Conservation (phyloP, 2,888 invertebrate species). For the Dendrolimus houi region DNA sequence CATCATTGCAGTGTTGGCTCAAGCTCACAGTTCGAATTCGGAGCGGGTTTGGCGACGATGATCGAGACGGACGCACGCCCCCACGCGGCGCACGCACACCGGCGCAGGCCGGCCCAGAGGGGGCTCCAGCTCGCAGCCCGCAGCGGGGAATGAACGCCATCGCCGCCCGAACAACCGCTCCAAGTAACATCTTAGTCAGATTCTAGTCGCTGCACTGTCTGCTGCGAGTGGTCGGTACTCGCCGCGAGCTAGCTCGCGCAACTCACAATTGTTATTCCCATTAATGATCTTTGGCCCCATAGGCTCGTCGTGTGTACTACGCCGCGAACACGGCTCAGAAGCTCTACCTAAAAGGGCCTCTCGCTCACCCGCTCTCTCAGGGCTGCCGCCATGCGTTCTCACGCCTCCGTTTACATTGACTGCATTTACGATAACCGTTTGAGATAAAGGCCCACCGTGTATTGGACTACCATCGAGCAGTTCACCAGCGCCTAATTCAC, state of each 20-base stretch:
- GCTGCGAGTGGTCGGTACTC: slow-evolving; percentile 70
- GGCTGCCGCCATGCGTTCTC: slow-evolving; percentile 72
- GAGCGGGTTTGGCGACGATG: slow-evolving; percentile 68
- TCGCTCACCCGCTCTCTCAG: slow-evolving; percentile 74
- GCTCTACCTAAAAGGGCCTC: slow-evolving; percentile 73
- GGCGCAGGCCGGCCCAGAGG: slow-evolving; percentile 33
- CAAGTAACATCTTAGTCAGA: slow-evolving; percentile 86
- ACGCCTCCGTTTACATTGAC: slow-evolving; percentile 77
- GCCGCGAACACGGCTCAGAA: slow-evolving; percentile 61
- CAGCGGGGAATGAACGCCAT: slow-evolving; percentile 69
- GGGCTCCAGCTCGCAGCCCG: slow-evolving; percentile 54
- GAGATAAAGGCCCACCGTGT: slow-evolving; percentile 66
- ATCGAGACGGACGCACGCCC: slow-evolving; percentile 58
- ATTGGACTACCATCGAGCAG: slow-evolving; percentile 61
- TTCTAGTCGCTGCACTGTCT: slow-evolving; percentile 75
- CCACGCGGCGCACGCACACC: slow-evolving; percentile 35
- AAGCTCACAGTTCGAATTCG: slow-evolving; percentile 64
- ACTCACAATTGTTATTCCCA: slow-evolving; percentile 87
- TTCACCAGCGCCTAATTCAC: slow-evolving; percentile 77
- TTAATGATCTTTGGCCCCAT: slow-evolving; percentile 80
- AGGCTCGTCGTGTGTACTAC: slow-evolving; percentile 59
- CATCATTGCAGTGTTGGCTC: background rate
- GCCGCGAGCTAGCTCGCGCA: slow-evolving; percentile 81
- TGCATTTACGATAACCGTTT: slow-evolving; percentile 67
- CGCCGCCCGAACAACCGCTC: slow-evolving; percentile 81